Evolutionary conservation across 2,797 vertebrate genomes (phyloP).

Genomic region (Centroberyx gerrardi): DNA sequence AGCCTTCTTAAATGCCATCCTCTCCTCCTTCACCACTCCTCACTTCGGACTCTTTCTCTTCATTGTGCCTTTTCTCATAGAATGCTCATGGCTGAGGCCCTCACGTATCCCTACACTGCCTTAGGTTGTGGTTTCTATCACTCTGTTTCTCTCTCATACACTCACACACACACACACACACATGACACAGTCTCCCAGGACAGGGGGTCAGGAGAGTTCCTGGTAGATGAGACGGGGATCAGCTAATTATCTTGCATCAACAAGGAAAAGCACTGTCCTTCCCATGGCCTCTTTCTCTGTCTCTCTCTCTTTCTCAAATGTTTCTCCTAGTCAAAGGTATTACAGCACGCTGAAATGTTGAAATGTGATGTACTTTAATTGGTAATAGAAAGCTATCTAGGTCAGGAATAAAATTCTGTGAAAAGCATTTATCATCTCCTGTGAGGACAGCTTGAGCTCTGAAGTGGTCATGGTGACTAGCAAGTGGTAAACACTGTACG

Average conservation of each 20-base stretch:
- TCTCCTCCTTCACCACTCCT: constrained; percentile 8
- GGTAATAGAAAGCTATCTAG: constrained; percentile 48
- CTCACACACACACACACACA: neutral
- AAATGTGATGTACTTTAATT: constrained; percentile 32
- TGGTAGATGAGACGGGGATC: constrained; percentile 60
- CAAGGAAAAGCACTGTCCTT: constrained; percentile 44
- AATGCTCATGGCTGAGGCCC: neutral
- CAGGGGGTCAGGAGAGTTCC: constrained; percentile 49
- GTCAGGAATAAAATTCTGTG: constrained; percentile 51
- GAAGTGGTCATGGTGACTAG: constrained; percentile 37
- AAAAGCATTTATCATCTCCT: constrained; percentile 57
- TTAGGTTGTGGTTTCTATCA: constrained; percentile 22
- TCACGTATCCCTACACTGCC: constrained; percentile 8
- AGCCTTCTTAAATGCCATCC: constrained; percentile 3
- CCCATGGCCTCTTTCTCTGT: constrained; percentile 16
- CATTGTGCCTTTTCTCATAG: constrained; percentile 12
- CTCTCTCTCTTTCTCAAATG: neutral
- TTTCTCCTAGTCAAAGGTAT: too few species aligned
- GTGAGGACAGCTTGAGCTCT: constrained; percentile 60
- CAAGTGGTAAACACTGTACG: constrained; percentile 56
- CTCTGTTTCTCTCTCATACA: constrained; percentile 5
- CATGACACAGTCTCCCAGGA: constrained; percentile 31
- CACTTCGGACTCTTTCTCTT: constrained; percentile 14
- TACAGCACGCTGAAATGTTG: constrained; percentile 55
- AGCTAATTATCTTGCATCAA: constrained; percentile 59